Conservation (phyloP, 2,888 invertebrate species). For the Tolmerus cingulatus region DNA sequence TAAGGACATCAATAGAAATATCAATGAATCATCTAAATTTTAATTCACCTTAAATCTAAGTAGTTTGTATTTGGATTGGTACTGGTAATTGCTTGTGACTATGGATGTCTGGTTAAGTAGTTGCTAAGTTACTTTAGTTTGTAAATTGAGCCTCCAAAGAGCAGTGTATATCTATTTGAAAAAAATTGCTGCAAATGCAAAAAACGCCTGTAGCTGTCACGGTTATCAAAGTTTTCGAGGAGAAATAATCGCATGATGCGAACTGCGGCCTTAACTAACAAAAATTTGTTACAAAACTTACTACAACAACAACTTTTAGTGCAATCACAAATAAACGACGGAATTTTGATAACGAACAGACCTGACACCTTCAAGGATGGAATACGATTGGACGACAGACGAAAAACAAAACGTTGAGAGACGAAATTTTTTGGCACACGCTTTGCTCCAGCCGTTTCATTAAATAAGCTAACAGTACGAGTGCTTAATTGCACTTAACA, state of each 20-base stretch:
- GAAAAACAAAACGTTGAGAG: background rate
- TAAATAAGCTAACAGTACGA: background rate
- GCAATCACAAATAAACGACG: background rate
- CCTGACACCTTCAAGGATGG: background rate
- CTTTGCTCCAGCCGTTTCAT: background rate
- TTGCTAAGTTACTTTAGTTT: background rate
- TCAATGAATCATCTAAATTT: background rate
- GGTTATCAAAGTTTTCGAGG: background rate
- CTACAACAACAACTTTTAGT: background rate
- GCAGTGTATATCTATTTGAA: background rate
- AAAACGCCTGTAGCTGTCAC: background rate
- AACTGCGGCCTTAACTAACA: background rate
- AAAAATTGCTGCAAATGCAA: background rate
- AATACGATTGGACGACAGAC: background rate
- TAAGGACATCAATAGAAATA: background rate
- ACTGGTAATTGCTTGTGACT: background rate
- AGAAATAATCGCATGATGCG: background rate
- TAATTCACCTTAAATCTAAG: background rate
- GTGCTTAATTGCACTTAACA: slow-evolving; percentile 61
- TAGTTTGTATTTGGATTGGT: background rate
- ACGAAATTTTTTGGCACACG: background rate
- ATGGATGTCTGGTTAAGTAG: background rate
- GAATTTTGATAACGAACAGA: background rate
- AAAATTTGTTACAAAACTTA: background rate
- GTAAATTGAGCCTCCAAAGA: background rate